These are phyloP conservation scores for Catocala nupta DNA, from an alignment of 2,888 invertebrate genomes.

Conservation along the genomic window DNA sequence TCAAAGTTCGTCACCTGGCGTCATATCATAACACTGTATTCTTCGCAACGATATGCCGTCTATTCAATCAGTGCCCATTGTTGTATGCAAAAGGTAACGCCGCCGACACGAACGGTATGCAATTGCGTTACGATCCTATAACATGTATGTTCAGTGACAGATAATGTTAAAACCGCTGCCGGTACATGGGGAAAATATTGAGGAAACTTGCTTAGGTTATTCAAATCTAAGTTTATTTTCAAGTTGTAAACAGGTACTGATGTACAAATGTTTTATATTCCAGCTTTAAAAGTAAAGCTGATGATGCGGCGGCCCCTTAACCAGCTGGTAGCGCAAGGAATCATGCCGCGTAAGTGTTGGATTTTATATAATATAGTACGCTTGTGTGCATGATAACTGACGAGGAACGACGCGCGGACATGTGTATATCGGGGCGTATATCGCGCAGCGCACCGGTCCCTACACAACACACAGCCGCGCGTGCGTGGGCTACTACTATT, in stretches of 20 bases:
- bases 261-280: conserved; percentile 72
- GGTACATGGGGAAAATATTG: conserved; percentile 39
- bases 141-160: conserved; percentile 31
- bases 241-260: conserved; percentile 26
- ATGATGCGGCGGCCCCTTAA: conserved; percentile 97
- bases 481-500: conserved; percentile 74
- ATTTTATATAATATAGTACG: conserved; percentile 9
- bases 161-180: conserved; percentile 24
- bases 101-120: conserved; percentile 35
- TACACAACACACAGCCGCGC: not conserved
- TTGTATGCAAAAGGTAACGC: conserved; percentile 70
- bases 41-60: conserved; percentile 59
- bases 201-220: conserved; percentile 38
- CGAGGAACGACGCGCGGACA: too few species aligned
- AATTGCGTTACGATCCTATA: conserved; percentile 38
- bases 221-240: conserved; percentile 19
- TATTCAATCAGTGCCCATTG: conserved; percentile 72
- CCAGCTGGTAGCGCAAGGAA: conserved; percentile 98
- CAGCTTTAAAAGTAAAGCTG: conserved; percentile 98
- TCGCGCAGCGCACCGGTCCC: too few species aligned
- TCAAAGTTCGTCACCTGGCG: conserved; percentile 77
- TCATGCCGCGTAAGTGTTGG: conserved; percentile 98
- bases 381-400: too few species aligned
- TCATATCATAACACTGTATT: conserved; percentile 72
- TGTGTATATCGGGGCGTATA: too few species aligned